Evolutionary conservation across 1,140 invertebrate species (phyloP), one percentile per base, ranked within the genome.

Genomic region (Scaptomyza pallida): DNA sequence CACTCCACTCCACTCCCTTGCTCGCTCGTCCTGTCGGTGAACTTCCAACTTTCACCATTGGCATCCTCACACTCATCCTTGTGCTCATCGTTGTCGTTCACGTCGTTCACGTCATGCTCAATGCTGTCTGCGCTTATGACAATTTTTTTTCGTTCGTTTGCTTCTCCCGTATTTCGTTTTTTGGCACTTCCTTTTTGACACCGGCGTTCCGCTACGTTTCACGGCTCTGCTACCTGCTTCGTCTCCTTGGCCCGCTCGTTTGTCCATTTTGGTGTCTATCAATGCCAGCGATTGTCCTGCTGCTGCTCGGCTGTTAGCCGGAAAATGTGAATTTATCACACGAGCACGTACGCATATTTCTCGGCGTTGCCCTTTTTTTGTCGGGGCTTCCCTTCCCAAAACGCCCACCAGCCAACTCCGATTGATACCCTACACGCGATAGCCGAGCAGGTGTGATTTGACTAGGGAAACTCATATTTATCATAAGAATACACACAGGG

Each of bases 291-390:
- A 79, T 79, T 79, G 78, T 80, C 72, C 75, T 70, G 60, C 35
- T n/a, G n/a, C 55, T 40, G 47, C 75, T 41, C 59, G 16, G 45
- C 68, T 85, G 57, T 68, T 73, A 86, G 81, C 72, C 81, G 81
- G 81, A 86, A 86, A 86, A 86, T 86, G 82, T 88, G 81, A 86
- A 86, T 86, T 86, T 86, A 86, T 86, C 81, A 86, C 81, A 86
- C 81, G 81, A 86, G 81, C 81, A 86, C 81, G 81, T 86, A 86
- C 81, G 81, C 81, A 81, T 86, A 81, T 86, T 80, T 78, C 45
- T 30, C 44, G 12, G 5, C 60, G 57, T 26, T 63, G 75, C 51
- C 75, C 79, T 62, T 69, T 65, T 56, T 57, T 41, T 44, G n/a
- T n/a, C 43, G 23, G 23, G 21, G 10, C 54, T 10, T 43, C 56